phyloP scores from a whole-genome alignment of 2,797 vertebrate species.

The Garrulus glandarius region DNA sequence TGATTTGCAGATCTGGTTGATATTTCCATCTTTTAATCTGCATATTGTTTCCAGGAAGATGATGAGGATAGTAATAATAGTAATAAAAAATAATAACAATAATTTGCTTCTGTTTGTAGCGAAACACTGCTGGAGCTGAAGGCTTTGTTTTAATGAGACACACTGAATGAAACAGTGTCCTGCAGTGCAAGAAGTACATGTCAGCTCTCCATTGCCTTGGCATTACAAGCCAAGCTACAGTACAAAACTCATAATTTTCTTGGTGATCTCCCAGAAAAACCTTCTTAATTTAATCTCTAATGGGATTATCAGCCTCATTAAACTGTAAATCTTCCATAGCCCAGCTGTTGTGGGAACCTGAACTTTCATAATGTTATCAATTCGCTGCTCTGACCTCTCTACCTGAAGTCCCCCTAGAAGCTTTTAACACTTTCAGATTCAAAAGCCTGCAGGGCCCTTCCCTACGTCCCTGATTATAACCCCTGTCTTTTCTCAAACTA shows the following conservation, averaged over 20 bases:
- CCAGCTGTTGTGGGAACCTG: slow-evolving; percentile 56
- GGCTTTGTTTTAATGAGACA: slow-evolving; percentile 38
- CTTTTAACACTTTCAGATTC: not conserved
- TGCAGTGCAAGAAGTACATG: slow-evolving; percentile 11
- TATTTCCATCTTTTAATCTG: slow-evolving; percentile 37
- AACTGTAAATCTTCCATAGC: slow-evolving; percentile 22
- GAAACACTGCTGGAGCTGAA: not conserved
- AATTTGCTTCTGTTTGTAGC: slow-evolving; percentile 38
- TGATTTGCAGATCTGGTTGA: slow-evolving; percentile 22
- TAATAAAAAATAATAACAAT: not conserved
- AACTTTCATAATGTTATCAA: not conserved
- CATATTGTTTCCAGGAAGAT: slow-evolving; percentile 2
- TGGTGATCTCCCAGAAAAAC: slow-evolving; percentile 53
- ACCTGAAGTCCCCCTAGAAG: not conserved
- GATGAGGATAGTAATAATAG: not conserved
- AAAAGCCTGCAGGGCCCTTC: not conserved
- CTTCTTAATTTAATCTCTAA: slow-evolving; percentile 65
- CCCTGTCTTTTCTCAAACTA: not conserved
- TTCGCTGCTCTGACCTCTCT: not conserved
- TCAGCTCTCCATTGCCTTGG: not conserved
- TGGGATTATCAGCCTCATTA: slow-evolving; percentile 58
- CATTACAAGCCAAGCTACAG: not conserved
- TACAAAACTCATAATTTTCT: slow-evolving; percentile 18
- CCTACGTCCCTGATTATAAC: not conserved
- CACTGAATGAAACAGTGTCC: slow-evolving; percentile 7